Evolutionary conservation across 2,797 vertebrate genomes (phyloP).

Genomic region (Sebastes trivittatus): DNA sequence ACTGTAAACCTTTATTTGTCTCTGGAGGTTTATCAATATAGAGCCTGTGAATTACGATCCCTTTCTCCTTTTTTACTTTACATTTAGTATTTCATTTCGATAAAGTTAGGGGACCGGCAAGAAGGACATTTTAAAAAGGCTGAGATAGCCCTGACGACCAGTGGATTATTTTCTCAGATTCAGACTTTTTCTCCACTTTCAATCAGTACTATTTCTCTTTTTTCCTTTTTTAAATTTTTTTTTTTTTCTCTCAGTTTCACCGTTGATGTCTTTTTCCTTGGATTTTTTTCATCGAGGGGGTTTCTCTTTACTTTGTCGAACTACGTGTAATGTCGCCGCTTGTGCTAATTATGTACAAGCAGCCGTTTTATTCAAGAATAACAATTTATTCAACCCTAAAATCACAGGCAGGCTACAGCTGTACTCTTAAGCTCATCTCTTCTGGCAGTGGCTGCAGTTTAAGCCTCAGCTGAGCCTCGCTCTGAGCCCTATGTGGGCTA

Average conservation of each 20-base stretch:
- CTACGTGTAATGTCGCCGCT: neutral
- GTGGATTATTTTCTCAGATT: neutral
- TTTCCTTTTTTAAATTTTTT: neutral
- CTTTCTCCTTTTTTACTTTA: neutral
- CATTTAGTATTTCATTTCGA: neutral
- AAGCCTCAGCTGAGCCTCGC: conserved; percentile 43
- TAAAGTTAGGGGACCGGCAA: neutral
- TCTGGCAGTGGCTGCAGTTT: conserved; percentile 25
- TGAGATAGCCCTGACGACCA: neutral
- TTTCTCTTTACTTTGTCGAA: neutral
- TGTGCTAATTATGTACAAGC: neutral
- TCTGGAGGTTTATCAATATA: neutral
- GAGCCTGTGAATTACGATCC: neutral
- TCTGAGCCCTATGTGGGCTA: conserved; percentile 43
- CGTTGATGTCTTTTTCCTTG: neutral
- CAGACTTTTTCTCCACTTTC: neutral
- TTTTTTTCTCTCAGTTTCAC: neutral
- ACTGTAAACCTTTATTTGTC: neutral
- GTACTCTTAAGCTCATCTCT: conserved; percentile 24
- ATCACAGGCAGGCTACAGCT: conserved; percentile 21
- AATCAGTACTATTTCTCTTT: neutral
- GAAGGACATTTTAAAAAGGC: neutral
- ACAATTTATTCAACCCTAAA: neutral
- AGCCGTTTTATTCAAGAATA: neutral
- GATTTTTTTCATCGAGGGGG: neutral